A percentile compares a stretch with the other conserved stretches of the same genome.
These are phyloP conservation scores for Aproaerema taeniolella DNA, from an alignment of 2,888 invertebrate genomes.

Conservation along the genomic window DNA sequence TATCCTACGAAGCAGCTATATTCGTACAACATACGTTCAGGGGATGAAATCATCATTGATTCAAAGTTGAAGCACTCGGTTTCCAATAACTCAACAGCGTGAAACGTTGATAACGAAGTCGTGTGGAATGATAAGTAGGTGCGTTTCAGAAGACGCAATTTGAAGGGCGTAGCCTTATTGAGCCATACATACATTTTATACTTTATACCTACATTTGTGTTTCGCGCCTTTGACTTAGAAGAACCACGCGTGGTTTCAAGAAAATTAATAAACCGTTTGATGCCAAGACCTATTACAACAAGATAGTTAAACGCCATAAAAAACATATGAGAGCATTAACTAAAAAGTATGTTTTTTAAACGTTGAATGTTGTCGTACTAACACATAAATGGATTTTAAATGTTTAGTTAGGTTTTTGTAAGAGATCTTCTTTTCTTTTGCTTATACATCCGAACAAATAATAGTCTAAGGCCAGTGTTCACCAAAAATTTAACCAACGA, in stretches of 20 bases:
- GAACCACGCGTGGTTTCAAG: too few relatives aligned
- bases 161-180: not conserved
- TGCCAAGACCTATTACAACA: too few relatives aligned
- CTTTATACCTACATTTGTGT: too few relatives aligned
- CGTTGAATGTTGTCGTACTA: constrained; percentile 21
- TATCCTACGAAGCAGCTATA: constrained; percentile 93
- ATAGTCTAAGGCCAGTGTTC: too few relatives aligned
- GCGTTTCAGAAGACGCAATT: constrained; percentile 25
- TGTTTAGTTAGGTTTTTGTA: constrained; percentile 26
- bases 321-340: too few relatives aligned
- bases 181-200: not conserved
- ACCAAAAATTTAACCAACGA: too few relatives aligned
- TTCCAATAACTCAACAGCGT: constrained; percentile 50
- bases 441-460: too few relatives aligned
- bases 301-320: too few relatives aligned
- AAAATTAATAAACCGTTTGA: too few relatives aligned
- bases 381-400: constrained; percentile 18
- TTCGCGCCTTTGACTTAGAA: too few relatives aligned
- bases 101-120: constrained; percentile 19
- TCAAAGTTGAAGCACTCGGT: constrained; percentile 81
- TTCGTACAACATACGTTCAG: constrained; percentile 92
- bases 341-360: too few relatives aligned
- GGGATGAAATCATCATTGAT: constrained; percentile 94
- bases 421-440: constrained; percentile 26
- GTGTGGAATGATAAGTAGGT: constrained; percentile 16